Percentiles rank a stretch among this genome's conserved stretches.
These are phyloP conservation scores for Flexamia atlantica DNA, from an alignment of 2,888 invertebrate genomes.

Conservation along the genomic window DNA sequence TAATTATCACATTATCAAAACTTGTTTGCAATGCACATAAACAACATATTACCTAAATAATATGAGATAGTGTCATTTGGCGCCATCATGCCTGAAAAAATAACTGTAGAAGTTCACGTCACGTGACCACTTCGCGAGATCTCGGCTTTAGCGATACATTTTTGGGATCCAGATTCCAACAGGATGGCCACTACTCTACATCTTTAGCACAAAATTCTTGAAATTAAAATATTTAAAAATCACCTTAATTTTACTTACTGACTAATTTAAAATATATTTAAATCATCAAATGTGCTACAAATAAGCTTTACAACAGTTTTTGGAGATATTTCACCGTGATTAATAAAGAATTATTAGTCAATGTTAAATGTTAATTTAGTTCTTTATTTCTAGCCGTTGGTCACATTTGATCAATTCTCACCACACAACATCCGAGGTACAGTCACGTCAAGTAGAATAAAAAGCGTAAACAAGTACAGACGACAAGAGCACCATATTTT, in stretches of 20 bases:
- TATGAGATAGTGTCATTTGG: conserved; percentile 77
- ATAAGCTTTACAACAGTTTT: neutral
- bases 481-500: neutral
- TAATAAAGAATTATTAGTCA: neutral
- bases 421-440: conserved; percentile 36
- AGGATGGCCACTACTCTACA: conserved; percentile 62
- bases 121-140: conserved; percentile 76
- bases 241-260: neutral
- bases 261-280: too few species aligned
- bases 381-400: conserved; percentile 14
- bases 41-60: conserved; percentile 74
- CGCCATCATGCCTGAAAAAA: conserved; percentile 79
- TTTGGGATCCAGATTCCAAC: conserved; percentile 68
- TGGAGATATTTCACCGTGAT: neutral
- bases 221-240: neutral
- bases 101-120: conserved; percentile 75
- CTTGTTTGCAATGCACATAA: conserved; percentile 67
- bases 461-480: conserved; percentile 48
- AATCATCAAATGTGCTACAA: too few species aligned
- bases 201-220: conserved; percentile 4
- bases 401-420: conserved; percentile 46
- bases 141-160: conserved; percentile 70
- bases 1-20: conserved; percentile 67
- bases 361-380: neutral
- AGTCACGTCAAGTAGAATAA: conserved; percentile 39